These are phyloP conservation scores for Tupaia tana DNA, from an alignment of 2,113 vertebrate genomes.

Conservation along the genomic window DNA sequence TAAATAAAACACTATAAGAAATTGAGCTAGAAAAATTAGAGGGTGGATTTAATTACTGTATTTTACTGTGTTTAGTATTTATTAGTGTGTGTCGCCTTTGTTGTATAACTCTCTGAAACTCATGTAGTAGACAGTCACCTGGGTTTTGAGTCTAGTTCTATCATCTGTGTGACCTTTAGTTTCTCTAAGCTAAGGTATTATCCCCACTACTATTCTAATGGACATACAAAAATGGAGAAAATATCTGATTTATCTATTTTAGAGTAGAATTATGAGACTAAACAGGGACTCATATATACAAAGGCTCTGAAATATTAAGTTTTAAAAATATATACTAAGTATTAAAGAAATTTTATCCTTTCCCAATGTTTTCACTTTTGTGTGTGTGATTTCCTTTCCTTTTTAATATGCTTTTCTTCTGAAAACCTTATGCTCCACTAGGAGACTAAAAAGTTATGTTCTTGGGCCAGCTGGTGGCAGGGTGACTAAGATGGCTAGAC, in stretches of 20 bases:
- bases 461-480: too few relatives aligned
- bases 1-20: constrained; percentile 63
- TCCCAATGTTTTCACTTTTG: neutral
- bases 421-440: neutral
- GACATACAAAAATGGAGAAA: neutral
- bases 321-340: neutral
- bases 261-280: neutral
- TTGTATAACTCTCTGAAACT: neutral
- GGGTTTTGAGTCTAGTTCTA: constrained; percentile 47
- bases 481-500: too few relatives aligned
- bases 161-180: constrained; percentile 2
- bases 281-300: neutral
- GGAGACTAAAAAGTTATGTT: constrained; percentile 36
- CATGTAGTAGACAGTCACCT: neutral
- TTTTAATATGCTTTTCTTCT: constrained; percentile 43
- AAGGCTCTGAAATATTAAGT: constrained; percentile 30
- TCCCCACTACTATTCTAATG: neutral
- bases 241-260: neutral
- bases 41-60: neutral
- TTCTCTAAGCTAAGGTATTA: constrained; percentile 49
- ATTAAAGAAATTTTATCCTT: constrained; percentile 31
- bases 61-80: neutral
- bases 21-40: neutral
- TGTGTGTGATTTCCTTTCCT: neutral
- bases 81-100: neutral